Conservation (phyloP, 1,140 invertebrate species). For the Drosophila eugracilis region DNA sequence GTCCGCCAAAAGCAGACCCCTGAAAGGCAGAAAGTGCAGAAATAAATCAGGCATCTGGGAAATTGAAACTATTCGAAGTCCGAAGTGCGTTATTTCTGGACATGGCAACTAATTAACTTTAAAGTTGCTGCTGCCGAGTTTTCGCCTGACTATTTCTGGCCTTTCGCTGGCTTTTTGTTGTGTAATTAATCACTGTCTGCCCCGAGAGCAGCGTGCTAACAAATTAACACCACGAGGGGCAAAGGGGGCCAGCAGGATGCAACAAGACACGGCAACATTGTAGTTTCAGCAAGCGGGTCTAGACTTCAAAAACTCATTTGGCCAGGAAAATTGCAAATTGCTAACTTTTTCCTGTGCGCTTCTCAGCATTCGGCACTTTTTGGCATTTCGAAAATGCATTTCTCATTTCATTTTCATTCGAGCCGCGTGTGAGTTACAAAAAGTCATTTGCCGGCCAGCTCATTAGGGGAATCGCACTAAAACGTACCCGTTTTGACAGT, state of each 20-base stretch:
- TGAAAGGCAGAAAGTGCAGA: slow-evolving; percentile 12
- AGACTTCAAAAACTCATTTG: slow-evolving; percentile 55
- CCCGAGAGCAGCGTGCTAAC: slow-evolving; percentile 73
- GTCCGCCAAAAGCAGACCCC: not conserved
- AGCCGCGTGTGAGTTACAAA: slow-evolving; percentile 77
- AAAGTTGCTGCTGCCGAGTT: slow-evolving; percentile 40
- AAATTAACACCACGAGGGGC: slow-evolving; percentile 72
- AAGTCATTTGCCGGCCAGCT: slow-evolving; percentile 75
- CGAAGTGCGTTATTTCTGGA: slow-evolving; percentile 49
- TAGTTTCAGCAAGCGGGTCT: slow-evolving; percentile 30
- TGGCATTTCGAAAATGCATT: slow-evolving; percentile 69
- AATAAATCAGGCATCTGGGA: slow-evolving; percentile 44
- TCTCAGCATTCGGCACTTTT: slow-evolving; percentile 18
- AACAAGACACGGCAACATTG: slow-evolving; percentile 81
- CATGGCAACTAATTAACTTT: slow-evolving; percentile 80
- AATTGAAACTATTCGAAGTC: slow-evolving; percentile 37
- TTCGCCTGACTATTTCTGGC: slow-evolving; percentile 58
- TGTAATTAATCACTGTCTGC: slow-evolving; percentile 82
- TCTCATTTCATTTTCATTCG: slow-evolving; percentile 72
- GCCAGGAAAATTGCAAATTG: slow-evolving; percentile 45
- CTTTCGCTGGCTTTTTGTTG: slow-evolving; percentile 31
- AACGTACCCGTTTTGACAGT: slow-evolving; percentile 39
- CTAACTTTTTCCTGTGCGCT: slow-evolving; percentile 11
- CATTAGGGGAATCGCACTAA: slow-evolving; percentile 56
- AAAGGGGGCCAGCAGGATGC: slow-evolving; percentile 28